These are phyloP conservation scores for Vireo altiloquus DNA, from an alignment of 2,113 vertebrate species.

Conservation along the genomic window DNA sequence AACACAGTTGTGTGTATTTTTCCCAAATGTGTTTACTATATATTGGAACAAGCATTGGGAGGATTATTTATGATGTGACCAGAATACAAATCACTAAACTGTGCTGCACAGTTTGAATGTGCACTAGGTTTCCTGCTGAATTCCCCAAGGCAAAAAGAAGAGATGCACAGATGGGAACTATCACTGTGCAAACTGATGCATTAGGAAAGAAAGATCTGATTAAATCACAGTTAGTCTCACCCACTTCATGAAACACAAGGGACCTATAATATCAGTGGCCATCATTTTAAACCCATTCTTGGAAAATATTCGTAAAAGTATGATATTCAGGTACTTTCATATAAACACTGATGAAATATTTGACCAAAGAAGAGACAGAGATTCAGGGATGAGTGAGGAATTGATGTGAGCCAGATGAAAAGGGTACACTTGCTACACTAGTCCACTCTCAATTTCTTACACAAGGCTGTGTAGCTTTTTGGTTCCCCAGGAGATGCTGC, in stretches of 20 bases:
- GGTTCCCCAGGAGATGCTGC: neutral
- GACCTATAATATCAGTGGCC: neutral
- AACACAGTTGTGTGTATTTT: neutral
- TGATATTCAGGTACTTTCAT: neutral
- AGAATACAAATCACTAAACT: constrained; percentile 31
- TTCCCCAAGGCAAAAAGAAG: constrained; percentile 11
- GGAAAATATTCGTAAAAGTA: neutral
- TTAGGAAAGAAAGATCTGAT: neutral
- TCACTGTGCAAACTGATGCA: neutral
- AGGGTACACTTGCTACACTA: rapidly evolving
- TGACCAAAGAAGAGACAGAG: neutral
- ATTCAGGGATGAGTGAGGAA: neutral
- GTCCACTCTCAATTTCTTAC: neutral
- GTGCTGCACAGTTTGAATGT: neutral
- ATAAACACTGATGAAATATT: neutral
- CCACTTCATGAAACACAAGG: neutral
- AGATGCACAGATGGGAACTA: constrained; percentile 17
- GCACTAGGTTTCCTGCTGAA: neutral
- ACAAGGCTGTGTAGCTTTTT: neutral
- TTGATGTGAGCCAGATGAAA: neutral
- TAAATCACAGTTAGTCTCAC: neutral
- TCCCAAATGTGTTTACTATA: constrained; percentile 14
- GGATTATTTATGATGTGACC: constrained; percentile 33
- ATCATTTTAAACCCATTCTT: neutral
- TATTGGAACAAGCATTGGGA: constrained; percentile 14